phyloP scores from a whole-genome alignment of 2,888 invertebrate species.

The Lysandra coridon region DNA sequence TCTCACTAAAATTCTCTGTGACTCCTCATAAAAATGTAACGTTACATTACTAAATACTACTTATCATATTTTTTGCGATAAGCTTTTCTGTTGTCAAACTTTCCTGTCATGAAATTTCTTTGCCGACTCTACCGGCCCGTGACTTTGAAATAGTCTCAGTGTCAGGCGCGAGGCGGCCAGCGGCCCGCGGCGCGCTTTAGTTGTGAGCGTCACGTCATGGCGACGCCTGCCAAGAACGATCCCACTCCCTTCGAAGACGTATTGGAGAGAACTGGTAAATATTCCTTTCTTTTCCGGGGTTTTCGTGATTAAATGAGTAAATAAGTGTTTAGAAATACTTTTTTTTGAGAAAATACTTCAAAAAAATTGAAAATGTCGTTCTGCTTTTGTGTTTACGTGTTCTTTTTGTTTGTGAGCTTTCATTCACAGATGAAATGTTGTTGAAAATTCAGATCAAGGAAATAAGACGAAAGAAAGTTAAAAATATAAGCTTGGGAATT shows the following conservation, averaged over 20 bases:
- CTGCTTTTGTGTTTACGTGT: neutral
- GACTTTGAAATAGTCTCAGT: slow-evolving; percentile 57
- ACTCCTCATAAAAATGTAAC: too few species aligned
- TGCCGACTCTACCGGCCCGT: slow-evolving; percentile 36
- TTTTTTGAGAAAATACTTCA: neutral
- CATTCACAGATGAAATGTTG: too few species aligned
- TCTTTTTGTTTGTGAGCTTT: neutral
- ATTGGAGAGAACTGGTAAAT: slow-evolving; percentile 60
- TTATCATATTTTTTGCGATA: neutral
- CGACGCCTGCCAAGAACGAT: slow-evolving; percentile 38
- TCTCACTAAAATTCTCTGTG: too few species aligned
- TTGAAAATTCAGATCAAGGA: neutral
- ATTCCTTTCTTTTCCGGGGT: neutral
- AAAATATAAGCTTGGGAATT: neutral
- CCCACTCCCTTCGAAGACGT: slow-evolving; percentile 62
- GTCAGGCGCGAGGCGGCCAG: slow-evolving; percentile 45
- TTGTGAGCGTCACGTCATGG: slow-evolving; percentile 35
- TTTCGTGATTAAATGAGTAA: neutral
- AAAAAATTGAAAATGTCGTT: neutral
- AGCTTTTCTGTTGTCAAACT: neutral
- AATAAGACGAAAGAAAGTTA: neutral
- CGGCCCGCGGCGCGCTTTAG: slow-evolving; percentile 42
- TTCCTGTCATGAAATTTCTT: neutral
- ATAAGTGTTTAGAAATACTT: neutral
- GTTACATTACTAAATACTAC: neutral